Evolutionary conservation across 2,797 vertebrate species (phyloP).

Genomic region (Smutsia temminckii): DNA sequence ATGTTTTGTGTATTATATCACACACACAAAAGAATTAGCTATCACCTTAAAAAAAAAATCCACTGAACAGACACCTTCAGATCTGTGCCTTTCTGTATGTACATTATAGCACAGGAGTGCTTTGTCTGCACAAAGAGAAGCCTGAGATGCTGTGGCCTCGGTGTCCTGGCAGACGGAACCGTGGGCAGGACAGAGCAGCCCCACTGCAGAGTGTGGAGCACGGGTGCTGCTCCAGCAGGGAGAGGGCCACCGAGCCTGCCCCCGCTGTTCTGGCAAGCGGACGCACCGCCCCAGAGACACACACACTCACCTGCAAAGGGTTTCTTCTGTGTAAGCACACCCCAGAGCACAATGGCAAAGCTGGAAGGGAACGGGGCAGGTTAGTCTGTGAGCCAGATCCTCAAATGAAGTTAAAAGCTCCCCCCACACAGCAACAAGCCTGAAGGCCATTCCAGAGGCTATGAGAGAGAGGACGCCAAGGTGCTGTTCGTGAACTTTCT

Average conservation of each 20-base stretch:
- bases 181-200: background rate
- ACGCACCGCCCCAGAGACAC: rapidly evolving
- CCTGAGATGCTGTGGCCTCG: rapidly evolving
- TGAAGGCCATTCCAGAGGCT: background rate
- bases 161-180: too few relatives aligned
- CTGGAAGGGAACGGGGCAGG: slow-evolving; percentile 77
- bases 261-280: rapidly evolving
- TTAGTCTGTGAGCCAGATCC: background rate
- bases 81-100: rapidly evolving
- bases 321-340: slow-evolving; percentile 97
- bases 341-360: slow-evolving; percentile 98
- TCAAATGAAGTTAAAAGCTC: rapidly evolving
- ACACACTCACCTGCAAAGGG: slow-evolving; percentile 93
- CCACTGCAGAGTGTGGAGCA: rapidly evolving
- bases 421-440: rapidly evolving
- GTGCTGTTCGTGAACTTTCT: rapidly evolving
- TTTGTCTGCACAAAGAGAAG: rapidly evolving
- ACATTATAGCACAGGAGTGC: rapidly evolving
- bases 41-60: background rate
- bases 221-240: rapidly evolving
- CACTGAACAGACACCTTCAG: background rate
- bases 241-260: rapidly evolving
- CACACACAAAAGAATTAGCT: background rate
- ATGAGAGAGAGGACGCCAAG: background rate
- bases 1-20: background rate